A percentile compares a stretch with the other conserved stretches of the same genome.
phyloP scores from a whole-genome alignment of 2,113 vertebrate species.

The Tragelaphus imberbis region DNA sequence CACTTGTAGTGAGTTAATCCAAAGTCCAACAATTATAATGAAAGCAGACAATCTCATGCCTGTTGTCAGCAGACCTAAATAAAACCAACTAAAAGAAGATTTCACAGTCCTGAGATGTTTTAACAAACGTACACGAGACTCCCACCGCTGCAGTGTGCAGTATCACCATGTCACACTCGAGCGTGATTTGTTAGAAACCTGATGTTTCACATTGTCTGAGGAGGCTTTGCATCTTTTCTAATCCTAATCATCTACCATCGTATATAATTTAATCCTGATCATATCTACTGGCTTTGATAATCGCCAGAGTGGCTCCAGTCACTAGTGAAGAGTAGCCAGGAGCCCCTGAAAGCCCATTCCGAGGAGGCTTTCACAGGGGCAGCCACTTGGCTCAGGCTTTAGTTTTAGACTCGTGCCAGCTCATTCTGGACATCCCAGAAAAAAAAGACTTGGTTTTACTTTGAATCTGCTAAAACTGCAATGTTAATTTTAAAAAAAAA shows the following conservation, averaged over 20 bases:
- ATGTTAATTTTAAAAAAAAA: not conserved
- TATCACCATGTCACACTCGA: not conserved
- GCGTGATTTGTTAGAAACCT: not conserved
- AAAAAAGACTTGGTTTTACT: constrained; percentile 6
- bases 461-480: not conserved
- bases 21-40: not conserved
- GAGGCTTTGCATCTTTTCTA: not conserved
- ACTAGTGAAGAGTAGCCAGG: not conserved
- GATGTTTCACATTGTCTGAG: not conserved
- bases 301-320: not conserved
- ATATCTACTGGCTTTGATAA: not conserved
- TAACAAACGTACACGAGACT: not conserved
- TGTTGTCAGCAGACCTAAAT: not conserved
- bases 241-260: not conserved
- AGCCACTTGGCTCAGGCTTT: not conserved
- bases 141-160: not conserved
- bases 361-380: not conserved
- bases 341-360: not conserved
- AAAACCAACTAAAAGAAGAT: not conserved
- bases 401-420: not conserved
- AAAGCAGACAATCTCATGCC: not conserved
- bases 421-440: not conserved
- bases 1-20: not conserved
- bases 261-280: not conserved
- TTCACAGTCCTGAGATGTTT: not conserved